Conservation (phyloP, 2,888 invertebrate species). For the Ornithoptera alexandrae region DNA sequence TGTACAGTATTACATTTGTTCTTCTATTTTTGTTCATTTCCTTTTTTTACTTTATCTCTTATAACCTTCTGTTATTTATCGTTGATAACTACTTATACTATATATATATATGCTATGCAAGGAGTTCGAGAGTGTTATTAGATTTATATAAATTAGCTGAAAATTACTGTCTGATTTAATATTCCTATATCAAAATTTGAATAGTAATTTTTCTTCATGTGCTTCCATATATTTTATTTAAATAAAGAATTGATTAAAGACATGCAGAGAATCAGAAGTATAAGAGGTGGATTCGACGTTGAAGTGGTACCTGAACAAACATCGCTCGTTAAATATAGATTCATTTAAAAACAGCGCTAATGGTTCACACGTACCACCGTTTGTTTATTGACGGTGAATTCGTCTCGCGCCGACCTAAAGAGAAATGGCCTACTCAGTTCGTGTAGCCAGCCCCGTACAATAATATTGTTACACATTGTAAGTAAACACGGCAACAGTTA, state of each 20-base stretch:
- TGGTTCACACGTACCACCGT: slow-evolving; percentile 32
- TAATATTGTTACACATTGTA: slow-evolving; percentile 30
- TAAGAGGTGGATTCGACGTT: neutral
- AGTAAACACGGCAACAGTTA: slow-evolving; percentile 17
- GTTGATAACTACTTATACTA: too few species aligned
- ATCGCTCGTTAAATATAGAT: slow-evolving; percentile 36
- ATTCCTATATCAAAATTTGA: too few species aligned
- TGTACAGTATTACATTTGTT: too few species aligned
- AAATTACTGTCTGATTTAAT: too few species aligned
- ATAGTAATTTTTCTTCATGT: too few species aligned
- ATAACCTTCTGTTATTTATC: too few species aligned
- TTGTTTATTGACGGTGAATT: slow-evolving; percentile 35
- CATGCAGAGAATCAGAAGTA: neutral
- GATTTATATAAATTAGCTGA: too few species aligned
- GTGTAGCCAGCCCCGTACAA: slow-evolving; percentile 26
- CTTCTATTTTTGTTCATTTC: too few species aligned
- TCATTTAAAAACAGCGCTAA: slow-evolving; percentile 40
- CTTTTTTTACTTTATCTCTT: too few species aligned
- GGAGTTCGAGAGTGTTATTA: too few species aligned
- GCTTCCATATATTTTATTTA: neutral
- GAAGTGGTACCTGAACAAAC: slow-evolving; percentile 31
- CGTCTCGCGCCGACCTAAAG: slow-evolving; percentile 32
- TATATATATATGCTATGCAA: too few species aligned
- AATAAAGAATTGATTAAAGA: neutral
- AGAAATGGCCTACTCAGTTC: slow-evolving; percentile 31